phyloP scores from a whole-genome alignment of 2,113 vertebrate genomes.

The Fregetta grallaria region DNA sequence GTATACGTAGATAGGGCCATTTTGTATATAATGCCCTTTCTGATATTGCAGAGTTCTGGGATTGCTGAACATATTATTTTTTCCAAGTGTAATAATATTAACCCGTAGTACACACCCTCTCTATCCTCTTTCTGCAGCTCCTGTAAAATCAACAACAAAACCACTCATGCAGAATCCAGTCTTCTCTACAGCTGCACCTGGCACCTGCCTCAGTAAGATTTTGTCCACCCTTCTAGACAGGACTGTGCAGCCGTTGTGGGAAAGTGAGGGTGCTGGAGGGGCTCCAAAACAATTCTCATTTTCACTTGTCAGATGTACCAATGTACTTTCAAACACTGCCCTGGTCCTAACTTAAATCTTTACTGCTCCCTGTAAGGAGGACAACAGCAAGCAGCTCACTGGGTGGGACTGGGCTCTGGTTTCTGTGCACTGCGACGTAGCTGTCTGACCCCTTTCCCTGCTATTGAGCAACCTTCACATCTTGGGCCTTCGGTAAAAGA shows the following conservation, averaged over 20 bases:
- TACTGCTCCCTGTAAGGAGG: not conserved
- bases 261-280: not conserved
- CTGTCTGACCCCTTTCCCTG: not conserved
- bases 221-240: not conserved
- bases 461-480: not conserved
- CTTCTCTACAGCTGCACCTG: not conserved
- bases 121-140: not conserved
- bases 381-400: not conserved
- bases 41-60: not conserved
- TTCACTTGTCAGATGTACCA: not conserved
- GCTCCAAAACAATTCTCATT: not conserved
- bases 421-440: not conserved
- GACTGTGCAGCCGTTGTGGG: not conserved
- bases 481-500: not conserved
- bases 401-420: not conserved
- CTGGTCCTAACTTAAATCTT: not conserved
- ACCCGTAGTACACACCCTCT: not conserved
- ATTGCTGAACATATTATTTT: not conserved
- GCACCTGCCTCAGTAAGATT: not conserved
- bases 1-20: not conserved
- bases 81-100: not conserved
- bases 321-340: not conserved
- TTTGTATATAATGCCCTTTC: conserved; percentile 42
- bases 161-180: not conserved
- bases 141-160: not conserved